Base-by-base conservation (phyloP, 1,140 invertebrate genomes). In the Meloidogyne chitwoodi region DNA sequence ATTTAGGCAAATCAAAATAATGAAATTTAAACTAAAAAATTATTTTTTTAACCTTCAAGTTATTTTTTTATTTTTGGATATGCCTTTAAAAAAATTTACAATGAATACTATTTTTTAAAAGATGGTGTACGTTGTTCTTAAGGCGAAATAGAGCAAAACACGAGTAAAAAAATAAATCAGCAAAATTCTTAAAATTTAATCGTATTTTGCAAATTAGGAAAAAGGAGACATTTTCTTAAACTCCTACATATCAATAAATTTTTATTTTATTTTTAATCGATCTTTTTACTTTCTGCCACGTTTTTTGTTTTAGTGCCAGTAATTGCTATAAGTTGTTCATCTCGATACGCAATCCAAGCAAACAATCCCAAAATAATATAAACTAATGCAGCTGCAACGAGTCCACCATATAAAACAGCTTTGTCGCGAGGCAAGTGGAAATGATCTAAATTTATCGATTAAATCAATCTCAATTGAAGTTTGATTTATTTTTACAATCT, bases 281-380 rank as follows among this genome's bases (percentile, higher is more conserved):
- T 56, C n/a, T 56, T 56, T 56, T 56, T 56, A n/a, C 19, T 56
- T 56, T 56, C 48, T 8, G 8, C 0, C 19, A n/a, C 48, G 12
- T 56, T 56, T n/a, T 56, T 56, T 8, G 48, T 56, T 22, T 56
- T 56, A 56, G 4, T n/a, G n/a, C 5, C 19, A n/a, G 12, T 22
- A n/a, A 56, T 56, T 8, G 48, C 48, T 56, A 8, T 56, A n/a
- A n/a, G 24, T n/a, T 77, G 16, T 41, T 83, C 80, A 19, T 81
- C 80, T 26, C 48, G 22, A 38, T 80, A 83, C 14, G 81, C 81
- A 44, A 68, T 72, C 69, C 71, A 83, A 34, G 83, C 74, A 80
- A 84, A 82, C 16, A 77, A 19, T 16, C 67, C 79, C 62, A 83
- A 41, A 34, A 82, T 78, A 41, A 80, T 12, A 61, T 70, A 76